Percentiles rank a stretch among this genome's conserved stretches.
Evolutionary conservation across 1,140 invertebrate genomes (phyloP).

Genomic region (Drosophila malerkotliana): DNA sequence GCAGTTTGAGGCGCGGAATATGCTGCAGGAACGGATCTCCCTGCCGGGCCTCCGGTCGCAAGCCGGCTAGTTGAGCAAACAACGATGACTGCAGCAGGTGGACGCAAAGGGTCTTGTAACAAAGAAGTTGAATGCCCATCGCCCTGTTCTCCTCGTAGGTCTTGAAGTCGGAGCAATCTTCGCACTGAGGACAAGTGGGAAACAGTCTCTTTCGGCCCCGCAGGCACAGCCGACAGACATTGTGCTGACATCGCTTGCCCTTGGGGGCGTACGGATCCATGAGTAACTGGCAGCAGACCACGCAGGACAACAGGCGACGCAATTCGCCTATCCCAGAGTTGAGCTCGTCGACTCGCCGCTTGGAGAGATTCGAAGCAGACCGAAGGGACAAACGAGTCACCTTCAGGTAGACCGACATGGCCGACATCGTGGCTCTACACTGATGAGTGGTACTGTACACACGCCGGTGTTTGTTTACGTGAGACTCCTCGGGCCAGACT

Average conservation of each 20-base stretch:
- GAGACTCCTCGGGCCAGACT: slow-evolving; percentile 33
- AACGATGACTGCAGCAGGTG: slow-evolving; percentile 90
- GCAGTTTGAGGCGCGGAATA: slow-evolving; percentile 66
- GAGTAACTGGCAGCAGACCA: slow-evolving; percentile 93
- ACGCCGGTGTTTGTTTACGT: slow-evolving; percentile 47
- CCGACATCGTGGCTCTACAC: slow-evolving; percentile 23
- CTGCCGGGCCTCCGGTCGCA: slow-evolving; percentile 11
- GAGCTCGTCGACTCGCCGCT: slow-evolving; percentile 91
- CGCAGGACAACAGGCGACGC: slow-evolving; percentile 93
- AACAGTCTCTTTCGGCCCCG: slow-evolving; percentile 93
- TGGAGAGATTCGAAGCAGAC: slow-evolving; percentile 65
- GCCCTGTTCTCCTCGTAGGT: slow-evolving; percentile 93
- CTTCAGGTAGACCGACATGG: slow-evolving; percentile 51
- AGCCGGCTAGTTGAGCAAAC: slow-evolving; percentile 83
- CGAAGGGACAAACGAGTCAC: slow-evolving; percentile 41
- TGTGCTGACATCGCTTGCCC: slow-evolving; percentile 93
- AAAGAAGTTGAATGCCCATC: slow-evolving; percentile 91
- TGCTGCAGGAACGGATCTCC: background rate
- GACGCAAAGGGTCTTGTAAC: slow-evolving; percentile 94
- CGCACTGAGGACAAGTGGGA: slow-evolving; percentile 93
- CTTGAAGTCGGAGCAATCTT: slow-evolving; percentile 87
- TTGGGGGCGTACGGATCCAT: slow-evolving; percentile 92
- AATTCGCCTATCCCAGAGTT: slow-evolving; percentile 93
- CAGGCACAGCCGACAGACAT: slow-evolving; percentile 92
- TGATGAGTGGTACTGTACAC: slow-evolving; percentile 45